Conservation (phyloP, 2,888 invertebrate genomes). For the Melanostoma scalare region DNA sequence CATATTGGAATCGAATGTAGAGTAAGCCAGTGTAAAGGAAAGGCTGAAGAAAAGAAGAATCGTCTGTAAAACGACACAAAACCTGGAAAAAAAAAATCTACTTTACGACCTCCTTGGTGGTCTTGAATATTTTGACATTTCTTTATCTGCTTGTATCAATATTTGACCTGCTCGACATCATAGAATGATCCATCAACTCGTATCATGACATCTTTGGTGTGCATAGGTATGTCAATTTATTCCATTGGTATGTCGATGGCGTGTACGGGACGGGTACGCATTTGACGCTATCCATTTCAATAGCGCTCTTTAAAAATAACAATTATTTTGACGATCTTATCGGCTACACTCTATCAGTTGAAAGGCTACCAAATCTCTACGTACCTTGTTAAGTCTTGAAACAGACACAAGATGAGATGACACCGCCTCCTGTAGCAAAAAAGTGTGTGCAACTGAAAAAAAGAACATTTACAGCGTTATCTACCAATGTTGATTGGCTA, state of each 20-base stretch:
- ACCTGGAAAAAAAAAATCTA: slow-evolving; percentile 3
- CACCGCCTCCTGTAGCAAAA: slow-evolving; percentile 33
- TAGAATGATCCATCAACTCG: slow-evolving; percentile 57
- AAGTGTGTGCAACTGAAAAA: slow-evolving; percentile 50
- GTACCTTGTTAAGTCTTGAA: slow-evolving; percentile 47
- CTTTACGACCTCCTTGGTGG: slow-evolving; percentile 53
- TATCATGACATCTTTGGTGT: slow-evolving; percentile 48
- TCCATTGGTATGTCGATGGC: neutral
- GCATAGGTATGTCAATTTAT: slow-evolving; percentile 36
- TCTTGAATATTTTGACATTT: slow-evolving; percentile 58
- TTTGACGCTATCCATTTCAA: neutral
- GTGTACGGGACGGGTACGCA: too few species aligned
- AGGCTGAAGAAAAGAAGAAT: neutral
- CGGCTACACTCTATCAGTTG: slow-evolving; percentile 21
- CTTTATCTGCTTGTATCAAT: slow-evolving; percentile 37
- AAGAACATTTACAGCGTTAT: slow-evolving; percentile 38
- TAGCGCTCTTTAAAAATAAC: slow-evolving; percentile 40
- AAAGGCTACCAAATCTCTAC: slow-evolving; percentile 43
- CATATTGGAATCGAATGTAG: slow-evolving; percentile 62
- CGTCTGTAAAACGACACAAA: neutral
- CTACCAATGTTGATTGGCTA: slow-evolving; percentile 48
- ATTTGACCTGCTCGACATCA: slow-evolving; percentile 57
- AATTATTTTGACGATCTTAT: slow-evolving; percentile 31
- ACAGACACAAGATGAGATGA: slow-evolving; percentile 39
- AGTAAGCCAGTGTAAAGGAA: slow-evolving; percentile 42